Base-by-base conservation (phyloP, 2,797 vertebrate genomes). In the Melanotaenia nigrans region DNA sequence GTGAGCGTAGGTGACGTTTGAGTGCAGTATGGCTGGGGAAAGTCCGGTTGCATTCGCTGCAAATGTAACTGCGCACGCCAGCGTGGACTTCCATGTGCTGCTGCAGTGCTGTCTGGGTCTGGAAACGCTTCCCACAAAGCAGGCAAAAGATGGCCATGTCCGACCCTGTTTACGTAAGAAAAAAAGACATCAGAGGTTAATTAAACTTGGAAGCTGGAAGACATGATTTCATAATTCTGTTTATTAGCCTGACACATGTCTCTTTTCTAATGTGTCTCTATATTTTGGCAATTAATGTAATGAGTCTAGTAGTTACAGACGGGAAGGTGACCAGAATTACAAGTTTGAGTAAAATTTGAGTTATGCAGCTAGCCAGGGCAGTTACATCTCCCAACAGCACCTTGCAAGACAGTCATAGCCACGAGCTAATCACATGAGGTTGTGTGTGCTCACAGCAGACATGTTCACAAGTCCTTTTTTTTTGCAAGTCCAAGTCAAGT, bases 81-180 rank as follows among this genome's bases (percentile, higher is more conserved):
- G 97, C 97, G 12, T 98, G 97, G 81, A 97, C 96, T 75, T 98
- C 97, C 96, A 97, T 98, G 95, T 98, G 97, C 93, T 97, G 96
- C 94, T 97, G 97, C 86, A 98, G 85, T 0, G 96, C 96, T 0
- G 95, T 94, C 93, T 98, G 97, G 0, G 96, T 96, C 94, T 97
- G 96, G 92, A 98, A 97, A 16, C 97, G 96, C 86, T 97, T 99
- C 65, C 97, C 96, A 0, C 97, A 98, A 33, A 97, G 96, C 89
- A 97, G 94, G 91, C 96, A 97, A 89, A 99, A 99, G 81, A 98
- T 96, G 0, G 97, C 96, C 97, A 97, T 97, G 94, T 97, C 96
- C 0, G 96, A 96, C 25, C 96, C 97, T 97, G 81, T 2, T 4
- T 28, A 40, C 8, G 40, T 4, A 32, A 25, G 9, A 30, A 30